These are phyloP conservation scores for Chrysolina oricalcia DNA, from an alignment of 2,888 invertebrate genomes.

Conservation along the genomic window DNA sequence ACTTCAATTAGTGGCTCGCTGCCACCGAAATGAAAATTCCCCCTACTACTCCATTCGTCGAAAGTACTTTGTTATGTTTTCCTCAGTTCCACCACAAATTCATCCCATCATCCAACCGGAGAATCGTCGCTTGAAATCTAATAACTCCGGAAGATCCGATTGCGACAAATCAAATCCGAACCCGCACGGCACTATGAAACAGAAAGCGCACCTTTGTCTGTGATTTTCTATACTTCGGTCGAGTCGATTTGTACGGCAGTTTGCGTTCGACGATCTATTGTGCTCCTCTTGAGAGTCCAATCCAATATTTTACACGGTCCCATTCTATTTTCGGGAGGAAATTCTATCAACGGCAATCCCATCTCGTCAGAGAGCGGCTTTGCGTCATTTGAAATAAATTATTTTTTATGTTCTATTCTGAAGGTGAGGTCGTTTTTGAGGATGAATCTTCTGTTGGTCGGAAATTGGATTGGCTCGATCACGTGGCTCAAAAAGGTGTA, in stretches of 20 bases:
- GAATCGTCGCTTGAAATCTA: not conserved
- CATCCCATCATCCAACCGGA: not conserved
- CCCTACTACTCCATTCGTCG: too few species aligned
- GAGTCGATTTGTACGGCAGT: slow-evolving; percentile 64
- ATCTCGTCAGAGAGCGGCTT: slow-evolving; percentile 14
- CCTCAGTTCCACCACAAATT: not conserved
- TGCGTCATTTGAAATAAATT: slow-evolving; percentile 28
- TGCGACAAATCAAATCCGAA: slow-evolving; percentile 66
- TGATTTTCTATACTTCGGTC: slow-evolving; percentile 64
- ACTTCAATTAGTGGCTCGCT: too few species aligned
- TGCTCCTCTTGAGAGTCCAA: slow-evolving; percentile 59
- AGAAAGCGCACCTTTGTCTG: slow-evolving; percentile 66
- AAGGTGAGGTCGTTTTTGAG: not conserved
- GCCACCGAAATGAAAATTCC: too few species aligned
- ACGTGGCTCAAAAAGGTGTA: not conserved
- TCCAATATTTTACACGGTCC: slow-evolving; percentile 63
- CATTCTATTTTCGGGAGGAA: slow-evolving; percentile 57
- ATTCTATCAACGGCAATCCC: slow-evolving; percentile 54
- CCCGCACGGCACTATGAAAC: slow-evolving; percentile 62
- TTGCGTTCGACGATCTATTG: slow-evolving; percentile 62
- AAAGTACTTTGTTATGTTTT: not conserved
- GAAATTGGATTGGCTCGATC: slow-evolving; percentile 3
- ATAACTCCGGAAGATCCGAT: slow-evolving; percentile 56
- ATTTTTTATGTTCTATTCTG: slow-evolving; percentile 22
- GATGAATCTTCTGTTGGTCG: not conserved